phyloP scores from a whole-genome alignment of 2,113 vertebrate genomes.

The Hiodon alosoides region DNA sequence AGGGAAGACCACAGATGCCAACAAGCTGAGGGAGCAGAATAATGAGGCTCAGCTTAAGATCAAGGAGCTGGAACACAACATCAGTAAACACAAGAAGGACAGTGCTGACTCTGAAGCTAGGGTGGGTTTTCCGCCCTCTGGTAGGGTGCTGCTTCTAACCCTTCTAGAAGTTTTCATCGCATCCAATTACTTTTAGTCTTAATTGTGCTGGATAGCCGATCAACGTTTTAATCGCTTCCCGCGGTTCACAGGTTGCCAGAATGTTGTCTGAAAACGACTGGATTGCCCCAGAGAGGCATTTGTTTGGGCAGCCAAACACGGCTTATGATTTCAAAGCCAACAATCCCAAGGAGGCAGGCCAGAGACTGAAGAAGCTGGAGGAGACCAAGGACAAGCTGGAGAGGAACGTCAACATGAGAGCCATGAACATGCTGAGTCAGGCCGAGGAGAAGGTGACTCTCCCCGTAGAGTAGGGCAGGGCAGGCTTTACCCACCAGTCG shows the following conservation, averaged over 20 bases:
- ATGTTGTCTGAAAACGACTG: constrained; percentile 89
- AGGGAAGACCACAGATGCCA: constrained; percentile 66
- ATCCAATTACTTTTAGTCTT: background rate
- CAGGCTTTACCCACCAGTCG: background rate
- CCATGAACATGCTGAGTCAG: constrained; percentile 81
- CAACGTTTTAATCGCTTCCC: background rate
- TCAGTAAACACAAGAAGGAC: constrained; percentile 76
- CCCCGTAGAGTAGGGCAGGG: background rate
- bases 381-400: constrained; percentile 71
- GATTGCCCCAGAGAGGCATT: constrained; percentile 79
- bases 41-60: constrained; percentile 81
- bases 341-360: constrained; percentile 69
- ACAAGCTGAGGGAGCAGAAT: constrained; percentile 65
- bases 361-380: constrained; percentile 77
- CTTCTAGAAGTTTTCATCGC: no score
- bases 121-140: constrained; percentile 48
- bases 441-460: constrained; percentile 79
- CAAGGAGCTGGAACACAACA: constrained; percentile 78
- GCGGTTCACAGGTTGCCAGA: constrained; percentile 66
- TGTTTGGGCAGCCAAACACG: constrained; percentile 83
- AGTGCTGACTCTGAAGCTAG: constrained; percentile 69
- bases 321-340: constrained; percentile 84
- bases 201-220: background rate
- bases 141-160: background rate
- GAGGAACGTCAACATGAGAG: constrained; percentile 78